Evolutionary conservation across 2,113 vertebrate genomes (phyloP).

Genomic region (Epinephelus moara): DNA sequence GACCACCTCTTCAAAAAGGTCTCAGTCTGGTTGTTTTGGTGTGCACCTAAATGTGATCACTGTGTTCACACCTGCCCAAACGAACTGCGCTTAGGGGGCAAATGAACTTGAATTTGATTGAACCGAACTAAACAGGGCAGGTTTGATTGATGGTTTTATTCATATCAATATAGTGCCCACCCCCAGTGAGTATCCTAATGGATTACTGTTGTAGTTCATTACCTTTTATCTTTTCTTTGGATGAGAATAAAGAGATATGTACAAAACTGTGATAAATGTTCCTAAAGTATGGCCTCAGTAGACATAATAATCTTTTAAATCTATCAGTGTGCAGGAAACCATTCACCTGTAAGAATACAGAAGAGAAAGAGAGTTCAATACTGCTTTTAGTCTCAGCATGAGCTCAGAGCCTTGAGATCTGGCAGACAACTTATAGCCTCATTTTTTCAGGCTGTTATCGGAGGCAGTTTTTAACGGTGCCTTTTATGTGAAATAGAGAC

Average conservation of each 20-base stretch:
- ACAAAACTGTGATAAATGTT: slow-evolving; percentile 2
- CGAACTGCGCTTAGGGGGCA: no score
- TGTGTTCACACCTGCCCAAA: no score
- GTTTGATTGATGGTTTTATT: no score
- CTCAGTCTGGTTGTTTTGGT: no score
- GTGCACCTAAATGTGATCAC: no score
- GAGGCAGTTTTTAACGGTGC: neutral
- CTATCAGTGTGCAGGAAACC: neutral
- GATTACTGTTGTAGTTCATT: neutral
- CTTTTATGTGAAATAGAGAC: slow-evolving; percentile 39
- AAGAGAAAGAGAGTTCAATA: neutral
- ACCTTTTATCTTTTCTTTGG: slow-evolving; percentile 9
- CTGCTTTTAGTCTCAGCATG: neutral
- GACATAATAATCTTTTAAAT: slow-evolving; percentile 5
- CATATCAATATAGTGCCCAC: no score
- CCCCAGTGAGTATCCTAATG: neutral
- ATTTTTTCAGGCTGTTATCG: slow-evolving; percentile 43
- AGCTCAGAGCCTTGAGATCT: slow-evolving; percentile 29
- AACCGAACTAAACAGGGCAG: no score
- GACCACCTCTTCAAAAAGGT: no score
- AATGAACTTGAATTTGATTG: no score
- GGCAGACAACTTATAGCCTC: slow-evolving; percentile 24
- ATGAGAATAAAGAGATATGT: slow-evolving; percentile 27
- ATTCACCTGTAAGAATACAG: neutral
- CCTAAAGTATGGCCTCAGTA: no score